These are phyloP conservation scores for Drosophila pegasa DNA, from an alignment of 2,888 invertebrate genomes.

Conservation along the genomic window DNA sequence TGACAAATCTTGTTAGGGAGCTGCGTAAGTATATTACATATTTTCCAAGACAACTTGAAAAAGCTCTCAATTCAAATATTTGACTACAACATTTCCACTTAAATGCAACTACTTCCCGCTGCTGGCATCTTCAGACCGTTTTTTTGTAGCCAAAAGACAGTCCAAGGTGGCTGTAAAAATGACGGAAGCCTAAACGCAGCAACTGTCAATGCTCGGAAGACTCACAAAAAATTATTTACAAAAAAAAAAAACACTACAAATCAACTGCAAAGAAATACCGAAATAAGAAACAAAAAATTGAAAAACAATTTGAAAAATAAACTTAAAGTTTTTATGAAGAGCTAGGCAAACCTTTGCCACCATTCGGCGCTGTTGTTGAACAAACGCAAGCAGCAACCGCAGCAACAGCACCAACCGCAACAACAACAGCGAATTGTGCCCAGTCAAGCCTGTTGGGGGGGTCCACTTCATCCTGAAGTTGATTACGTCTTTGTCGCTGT, in stretches of 20 bases:
- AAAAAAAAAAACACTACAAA: conserved; percentile 36
- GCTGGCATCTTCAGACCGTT: conserved; percentile 28
- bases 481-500: conserved; percentile 70
- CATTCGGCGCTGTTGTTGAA: conserved; percentile 59
- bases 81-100: conserved; percentile 16
- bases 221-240: conserved; percentile 5
- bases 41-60: not conserved
- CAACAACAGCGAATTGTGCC: conserved; percentile 35
- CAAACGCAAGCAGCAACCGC: conserved; percentile 40
- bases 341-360: conserved; percentile 60
- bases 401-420: conserved; percentile 24
- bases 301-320: conserved; percentile 27
- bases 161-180: conserved; percentile 44
- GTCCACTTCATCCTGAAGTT: conserved; percentile 79
- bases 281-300: conserved; percentile 29
- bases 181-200: conserved; percentile 49
- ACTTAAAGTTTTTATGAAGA: conserved; percentile 57
- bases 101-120: conserved; percentile 21
- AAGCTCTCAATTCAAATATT: conserved; percentile 12
- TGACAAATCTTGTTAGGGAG: not conserved
- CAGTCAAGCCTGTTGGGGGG: conserved; percentile 74
- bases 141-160: conserved; percentile 23
- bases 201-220: conserved; percentile 32
- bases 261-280: conserved; percentile 29
- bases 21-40: conserved; percentile 1